A percentile compares a stretch with the other conserved stretches of the same genome.
Evolutionary conservation across 30 jellyfish, hydroid and myxozoan species (phyloP).

Genomic region (Phacellophora camtschatica): DNA sequence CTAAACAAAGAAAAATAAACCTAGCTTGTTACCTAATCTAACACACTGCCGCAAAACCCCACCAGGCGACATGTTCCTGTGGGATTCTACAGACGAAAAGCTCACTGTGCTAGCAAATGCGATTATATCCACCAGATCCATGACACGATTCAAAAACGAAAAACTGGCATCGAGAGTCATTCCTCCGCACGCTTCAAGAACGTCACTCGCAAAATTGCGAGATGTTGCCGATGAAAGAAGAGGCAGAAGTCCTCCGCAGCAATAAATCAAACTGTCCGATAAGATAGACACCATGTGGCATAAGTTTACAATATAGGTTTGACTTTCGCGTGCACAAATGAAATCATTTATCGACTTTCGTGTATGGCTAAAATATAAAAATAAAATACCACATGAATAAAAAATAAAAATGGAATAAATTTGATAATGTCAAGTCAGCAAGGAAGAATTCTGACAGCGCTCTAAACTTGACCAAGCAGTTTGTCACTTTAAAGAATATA

Average conservation of each 20-base stretch:
- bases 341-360: conserved; percentile 85
- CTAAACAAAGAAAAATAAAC: neutral
- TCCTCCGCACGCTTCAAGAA: conserved; percentile 97
- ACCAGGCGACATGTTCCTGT: conserved; percentile 95
- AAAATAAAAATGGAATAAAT: too few species aligned
- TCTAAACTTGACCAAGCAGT: too few species aligned
- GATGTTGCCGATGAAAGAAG: conserved; percentile 95
- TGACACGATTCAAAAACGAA: conserved; percentile 86
- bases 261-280: conserved; percentile 89
- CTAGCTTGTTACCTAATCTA: conserved; percentile 68
- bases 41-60: conserved; percentile 95
- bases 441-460: too few species aligned
- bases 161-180: conserved; percentile 92
- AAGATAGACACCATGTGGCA: conserved; percentile 97
- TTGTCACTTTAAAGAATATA: too few species aligned
- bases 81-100: conserved; percentile 90
- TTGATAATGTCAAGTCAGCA: too few species aligned
- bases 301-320: conserved; percentile 73
- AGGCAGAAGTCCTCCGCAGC: conserved; percentile 98
- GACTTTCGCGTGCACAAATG: conserved; percentile 76
- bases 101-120: conserved; percentile 90
- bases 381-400: too few species aligned
- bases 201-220: conserved; percentile 88
- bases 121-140: conserved; percentile 84
- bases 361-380: conserved; percentile 95